Percentiles rank a stretch among this genome's conserved stretches.
These are phyloP conservation scores for Campopleginae sp. DNA, from an alignment of 2,888 invertebrate genomes.

Conservation along the genomic window DNA sequence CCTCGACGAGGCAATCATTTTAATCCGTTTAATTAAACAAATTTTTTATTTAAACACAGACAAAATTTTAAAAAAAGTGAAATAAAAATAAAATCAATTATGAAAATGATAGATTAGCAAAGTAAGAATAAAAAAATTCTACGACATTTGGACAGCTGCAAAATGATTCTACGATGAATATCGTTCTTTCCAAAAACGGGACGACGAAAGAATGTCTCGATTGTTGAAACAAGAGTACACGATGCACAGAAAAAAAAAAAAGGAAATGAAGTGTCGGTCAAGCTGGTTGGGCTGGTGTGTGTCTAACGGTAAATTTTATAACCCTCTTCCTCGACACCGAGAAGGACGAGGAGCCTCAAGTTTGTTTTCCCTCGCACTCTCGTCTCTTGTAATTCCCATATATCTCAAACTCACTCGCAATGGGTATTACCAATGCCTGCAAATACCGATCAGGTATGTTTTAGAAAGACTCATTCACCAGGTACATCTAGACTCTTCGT, in stretches of 20 bases:
- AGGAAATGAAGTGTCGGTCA: slow-evolving; percentile 62
- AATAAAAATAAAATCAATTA: too few relatives aligned
- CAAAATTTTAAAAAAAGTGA: too few relatives aligned
- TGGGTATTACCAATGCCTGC: slow-evolving; percentile 50
- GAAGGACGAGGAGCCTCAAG: slow-evolving; percentile 6
- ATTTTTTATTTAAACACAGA: too few relatives aligned
- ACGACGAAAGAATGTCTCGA: background rate
- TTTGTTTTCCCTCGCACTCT: slow-evolving; percentile 3
- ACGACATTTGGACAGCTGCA: too few relatives aligned
- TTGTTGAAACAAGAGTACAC: slow-evolving; percentile 30
- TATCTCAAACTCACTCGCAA: slow-evolving; percentile 23
- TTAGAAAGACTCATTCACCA: background rate
- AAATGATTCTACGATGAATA: background rate
- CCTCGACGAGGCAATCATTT: background rate
- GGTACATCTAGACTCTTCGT: background rate
- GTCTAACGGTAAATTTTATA: slow-evolving; percentile 69
- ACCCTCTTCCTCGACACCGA: slow-evolving; percentile 42
- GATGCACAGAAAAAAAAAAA: background rate
- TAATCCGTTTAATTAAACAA: background rate
- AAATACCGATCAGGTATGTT: slow-evolving; percentile 42
- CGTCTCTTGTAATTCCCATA: slow-evolving; percentile 21
- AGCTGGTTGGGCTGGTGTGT: slow-evolving; percentile 58
- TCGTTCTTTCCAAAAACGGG: background rate
- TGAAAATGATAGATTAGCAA: too few relatives aligned
- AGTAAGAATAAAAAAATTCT: too few relatives aligned